phyloP scores from a whole-genome alignment of 2,113 vertebrate species.

The Pygoscelis adeliae region DNA sequence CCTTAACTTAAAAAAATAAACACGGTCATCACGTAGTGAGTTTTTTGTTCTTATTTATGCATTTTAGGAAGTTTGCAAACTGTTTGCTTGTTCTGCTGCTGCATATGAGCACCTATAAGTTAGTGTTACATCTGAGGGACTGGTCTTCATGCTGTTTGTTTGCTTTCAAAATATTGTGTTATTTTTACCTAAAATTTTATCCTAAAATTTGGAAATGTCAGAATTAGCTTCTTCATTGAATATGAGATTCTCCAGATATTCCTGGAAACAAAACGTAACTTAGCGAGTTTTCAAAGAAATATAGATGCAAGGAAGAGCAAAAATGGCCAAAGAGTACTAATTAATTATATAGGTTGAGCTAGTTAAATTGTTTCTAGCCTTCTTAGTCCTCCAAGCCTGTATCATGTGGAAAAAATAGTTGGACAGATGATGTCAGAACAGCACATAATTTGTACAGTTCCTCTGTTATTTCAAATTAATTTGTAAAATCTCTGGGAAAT shows the following conservation, averaged over 20 bases:
- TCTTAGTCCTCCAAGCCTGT: background rate
- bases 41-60: background rate
- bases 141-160: background rate
- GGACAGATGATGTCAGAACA: background rate
- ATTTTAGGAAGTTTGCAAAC: background rate
- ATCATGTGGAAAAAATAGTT: background rate
- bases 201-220: background rate
- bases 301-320: background rate
- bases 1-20: background rate
- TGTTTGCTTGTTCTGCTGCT: background rate
- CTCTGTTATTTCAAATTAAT: background rate
- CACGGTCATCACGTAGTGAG: background rate
- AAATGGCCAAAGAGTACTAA: background rate
- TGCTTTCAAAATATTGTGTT: background rate
- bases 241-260: background rate
- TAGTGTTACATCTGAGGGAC: background rate
- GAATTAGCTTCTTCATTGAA: background rate
- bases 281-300: background rate
- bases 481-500: slow-evolving; percentile 19
- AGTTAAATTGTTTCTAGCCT: background rate
- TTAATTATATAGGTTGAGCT: background rate
- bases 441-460: background rate
- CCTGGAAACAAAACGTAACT: background rate
- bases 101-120: background rate
- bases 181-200: background rate